phyloP scores from a whole-genome alignment of 2,113 vertebrate species.

The Mixornis gularis region DNA sequence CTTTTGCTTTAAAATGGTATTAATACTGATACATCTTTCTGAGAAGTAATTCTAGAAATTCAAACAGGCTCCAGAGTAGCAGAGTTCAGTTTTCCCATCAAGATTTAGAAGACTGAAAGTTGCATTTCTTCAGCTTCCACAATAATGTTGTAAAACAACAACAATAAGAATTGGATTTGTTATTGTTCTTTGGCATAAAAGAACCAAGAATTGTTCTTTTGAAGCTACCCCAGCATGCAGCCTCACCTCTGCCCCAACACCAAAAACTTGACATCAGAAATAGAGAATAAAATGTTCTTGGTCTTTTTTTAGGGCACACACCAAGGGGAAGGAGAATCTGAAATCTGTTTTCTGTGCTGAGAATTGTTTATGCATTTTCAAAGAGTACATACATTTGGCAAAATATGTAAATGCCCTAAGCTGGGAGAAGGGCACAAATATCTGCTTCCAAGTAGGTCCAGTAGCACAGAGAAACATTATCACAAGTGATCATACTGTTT shows the following conservation, averaged over 20 bases:
- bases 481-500: not conserved
- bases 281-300: not conserved
- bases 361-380: not conserved
- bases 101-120: not conserved
- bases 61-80: not conserved
- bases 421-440: not conserved
- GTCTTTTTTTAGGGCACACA: not conserved
- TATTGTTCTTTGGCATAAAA: not conserved
- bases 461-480: not conserved
- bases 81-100: not conserved
- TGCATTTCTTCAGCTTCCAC: not conserved
- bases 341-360: not conserved
- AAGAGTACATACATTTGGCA: not conserved
- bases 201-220: not conserved
- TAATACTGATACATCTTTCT: not conserved
- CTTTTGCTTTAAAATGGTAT: not conserved
- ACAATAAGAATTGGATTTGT: not conserved
- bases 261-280: rapidly evolving
- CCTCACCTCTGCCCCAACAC: rapidly evolving
- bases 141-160: not conserved
- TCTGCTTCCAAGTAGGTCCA: not conserved
- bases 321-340: not conserved
- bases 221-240: not conserved
- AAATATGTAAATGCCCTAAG: not conserved
- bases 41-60: not conserved